A percentile compares a stretch with the other conserved stretches of the same genome.
These are phyloP conservation scores for Xanthorhoe designata DNA, from an alignment of 2,888 invertebrate genomes.

Conservation along the genomic window DNA sequence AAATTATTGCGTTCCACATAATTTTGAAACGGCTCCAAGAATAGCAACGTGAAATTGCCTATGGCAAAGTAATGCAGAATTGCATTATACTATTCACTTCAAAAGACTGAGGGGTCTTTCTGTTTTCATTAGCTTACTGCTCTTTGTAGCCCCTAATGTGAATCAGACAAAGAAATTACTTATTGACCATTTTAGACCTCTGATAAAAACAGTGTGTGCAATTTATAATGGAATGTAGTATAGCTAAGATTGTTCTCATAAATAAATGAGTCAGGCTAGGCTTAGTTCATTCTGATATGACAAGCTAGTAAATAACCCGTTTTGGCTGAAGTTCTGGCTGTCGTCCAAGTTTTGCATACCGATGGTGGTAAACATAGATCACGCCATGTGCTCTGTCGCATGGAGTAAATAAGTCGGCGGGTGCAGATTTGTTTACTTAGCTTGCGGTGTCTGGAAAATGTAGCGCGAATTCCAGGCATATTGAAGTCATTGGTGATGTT, in stretches of 20 bases:
- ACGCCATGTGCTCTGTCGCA: slow-evolving; percentile 62
- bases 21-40: slow-evolving; percentile 32
- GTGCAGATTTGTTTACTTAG: not conserved
- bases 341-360: slow-evolving; percentile 63
- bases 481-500: not conserved
- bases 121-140: too few relatives aligned
- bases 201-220: too few relatives aligned
- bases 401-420: slow-evolving; percentile 35
- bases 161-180: too few relatives aligned
- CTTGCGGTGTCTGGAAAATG: not conserved
- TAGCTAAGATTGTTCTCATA: not conserved
- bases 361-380: slow-evolving; percentile 59
- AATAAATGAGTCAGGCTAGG: slow-evolving; percentile 13
- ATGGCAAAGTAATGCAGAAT: slow-evolving; percentile 13
- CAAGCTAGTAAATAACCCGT: slow-evolving; percentile 66
- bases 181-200: too few relatives aligned
- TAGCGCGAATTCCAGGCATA: not conserved
- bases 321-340: slow-evolving; percentile 65
- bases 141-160: too few relatives aligned
- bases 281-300: slow-evolving; percentile 57
- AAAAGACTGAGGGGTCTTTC: too few relatives aligned
- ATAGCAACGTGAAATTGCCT: slow-evolving; percentile 22
- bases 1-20: slow-evolving; percentile 31
- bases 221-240: too few relatives aligned
- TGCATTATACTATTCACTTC: not conserved